These are phyloP conservation scores for Brenthis daphne DNA, from an alignment of 2,888 invertebrate genomes.

Conservation along the genomic window DNA sequence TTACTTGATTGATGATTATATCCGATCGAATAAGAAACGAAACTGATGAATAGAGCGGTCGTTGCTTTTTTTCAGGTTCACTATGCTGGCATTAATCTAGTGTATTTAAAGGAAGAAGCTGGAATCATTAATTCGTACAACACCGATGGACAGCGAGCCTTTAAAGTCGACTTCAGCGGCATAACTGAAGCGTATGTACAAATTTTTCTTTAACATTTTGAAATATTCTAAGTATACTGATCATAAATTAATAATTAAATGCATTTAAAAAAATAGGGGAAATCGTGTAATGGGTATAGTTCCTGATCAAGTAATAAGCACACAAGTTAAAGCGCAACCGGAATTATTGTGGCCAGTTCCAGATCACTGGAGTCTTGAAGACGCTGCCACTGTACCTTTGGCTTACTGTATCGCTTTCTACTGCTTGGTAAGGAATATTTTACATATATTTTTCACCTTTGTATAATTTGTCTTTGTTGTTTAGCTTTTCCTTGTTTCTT, in stretches of 20 bases:
- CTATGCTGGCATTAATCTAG: constrained; percentile 51
- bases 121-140: constrained; percentile 39
- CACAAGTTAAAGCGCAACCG: constrained; percentile 75
- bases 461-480: no score
- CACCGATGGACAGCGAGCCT: constrained; percentile 35
- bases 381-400: constrained; percentile 89
- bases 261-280: constrained; percentile 57
- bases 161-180: constrained; percentile 61
- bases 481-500: no score
- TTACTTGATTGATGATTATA: no score
- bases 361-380: constrained; percentile 84
- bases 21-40: no score
- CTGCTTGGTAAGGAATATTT: constrained; percentile 46
- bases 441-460: not conserved
- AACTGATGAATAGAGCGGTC: no score
- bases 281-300: constrained; percentile 85
- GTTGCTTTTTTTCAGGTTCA: constrained; percentile 47
- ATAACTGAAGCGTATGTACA: constrained; percentile 48
- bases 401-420: constrained; percentile 84
- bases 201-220: not conserved
- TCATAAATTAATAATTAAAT: not conserved
- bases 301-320: constrained; percentile 75
- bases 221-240: not conserved
- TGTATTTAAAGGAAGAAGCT: constrained; percentile 46
- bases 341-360: constrained; percentile 86